phyloP scores from a whole-genome alignment of 2,113 vertebrate species.

The Thunnus thynnus region DNA sequence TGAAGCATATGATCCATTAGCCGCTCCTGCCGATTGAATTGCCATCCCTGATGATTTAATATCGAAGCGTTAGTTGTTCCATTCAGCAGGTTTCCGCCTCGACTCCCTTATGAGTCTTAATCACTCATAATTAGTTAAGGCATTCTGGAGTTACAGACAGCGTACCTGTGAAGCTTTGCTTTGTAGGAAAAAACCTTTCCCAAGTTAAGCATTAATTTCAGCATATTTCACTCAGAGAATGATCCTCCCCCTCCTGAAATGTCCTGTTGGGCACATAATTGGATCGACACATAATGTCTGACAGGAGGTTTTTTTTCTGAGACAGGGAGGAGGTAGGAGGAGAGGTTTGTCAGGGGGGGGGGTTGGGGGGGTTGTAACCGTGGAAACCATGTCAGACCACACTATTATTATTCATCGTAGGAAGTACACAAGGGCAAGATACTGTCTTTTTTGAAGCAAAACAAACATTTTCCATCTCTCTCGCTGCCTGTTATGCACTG shows the following conservation, averaged over 20 bases:
- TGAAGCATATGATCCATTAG: conserved; percentile 78
- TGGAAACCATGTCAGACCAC: conserved; percentile 70
- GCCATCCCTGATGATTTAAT: conserved; percentile 79
- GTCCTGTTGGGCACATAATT: conserved; percentile 81
- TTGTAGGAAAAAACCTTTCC: conserved; percentile 72
- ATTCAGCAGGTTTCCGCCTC: conserved; percentile 77
- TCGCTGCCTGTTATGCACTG: conserved; percentile 28
- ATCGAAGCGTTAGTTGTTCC: conserved; percentile 69
- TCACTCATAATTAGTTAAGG: conserved; percentile 84
- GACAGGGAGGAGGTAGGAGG: conserved; percentile 55
- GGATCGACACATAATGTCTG: conserved; percentile 79
- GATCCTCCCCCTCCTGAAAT: conserved; percentile 72
- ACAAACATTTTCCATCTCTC: conserved; percentile 49
- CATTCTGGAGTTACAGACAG: conserved; percentile 72
- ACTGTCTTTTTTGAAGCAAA: conserved; percentile 54
- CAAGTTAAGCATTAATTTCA: conserved; percentile 79
- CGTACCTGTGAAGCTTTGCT: conserved; percentile 70
- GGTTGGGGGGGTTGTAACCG: conserved; percentile 56
- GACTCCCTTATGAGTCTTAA: conserved; percentile 78
- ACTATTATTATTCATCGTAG: conserved; percentile 67
- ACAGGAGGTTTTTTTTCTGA: conserved; percentile 67
- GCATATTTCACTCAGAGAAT: conserved; percentile 72
- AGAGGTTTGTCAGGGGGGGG: conserved; percentile 46
- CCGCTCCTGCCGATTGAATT: conserved; percentile 69
- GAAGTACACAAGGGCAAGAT: conserved; percentile 54